Percentiles rank a stretch among this genome's conserved stretches.
These are phyloP conservation scores for Oligia strigilis DNA, from an alignment of 2,888 invertebrate species.

Conservation along the genomic window DNA sequence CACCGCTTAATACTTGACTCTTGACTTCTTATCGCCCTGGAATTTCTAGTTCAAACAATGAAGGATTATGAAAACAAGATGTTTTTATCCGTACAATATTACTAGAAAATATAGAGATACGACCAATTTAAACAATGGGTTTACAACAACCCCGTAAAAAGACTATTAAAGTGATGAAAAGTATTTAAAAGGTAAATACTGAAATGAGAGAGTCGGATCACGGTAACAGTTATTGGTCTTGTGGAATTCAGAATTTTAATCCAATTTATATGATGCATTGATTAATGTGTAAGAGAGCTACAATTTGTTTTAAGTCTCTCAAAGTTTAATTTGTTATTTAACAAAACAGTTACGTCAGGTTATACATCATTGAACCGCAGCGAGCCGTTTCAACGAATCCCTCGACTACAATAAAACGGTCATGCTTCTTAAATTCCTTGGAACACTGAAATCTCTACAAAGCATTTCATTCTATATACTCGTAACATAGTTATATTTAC, in stretches of 20 bases:
- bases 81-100: slow-evolving; percentile 75
- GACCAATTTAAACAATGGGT: slow-evolving; percentile 65
- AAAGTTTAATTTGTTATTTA: slow-evolving; percentile 16
- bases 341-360: slow-evolving; percentile 67
- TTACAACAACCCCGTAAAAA: slow-evolving; percentile 41
- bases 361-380: slow-evolving; percentile 76
- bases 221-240: not conserved
- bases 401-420: slow-evolving; percentile 72
- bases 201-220: not conserved
- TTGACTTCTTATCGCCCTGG: slow-evolving; percentile 78
- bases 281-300: not conserved
- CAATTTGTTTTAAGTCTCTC: slow-evolving; percentile 3
- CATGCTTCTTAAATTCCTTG: slow-evolving; percentile 71
- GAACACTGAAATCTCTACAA: slow-evolving; percentile 66
- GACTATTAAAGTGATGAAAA: not conserved
- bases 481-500: slow-evolving; percentile 24
- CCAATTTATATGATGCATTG: slow-evolving; percentile 7
- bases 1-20: slow-evolving; percentile 61
- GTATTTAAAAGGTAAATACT: not conserved
- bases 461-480: slow-evolving; percentile 38
- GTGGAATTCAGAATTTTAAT: slow-evolving; percentile 1
- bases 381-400: slow-evolving; percentile 78
- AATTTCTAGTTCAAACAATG: slow-evolving; percentile 84
- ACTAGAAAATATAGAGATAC: slow-evolving; percentile 74
- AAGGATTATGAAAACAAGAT: slow-evolving; percentile 78